A percentile compares a stretch with the other conserved stretches of the same genome.
Evolutionary conservation across 2,797 vertebrate genomes (phyloP).

Genomic region (Glyptemys insculpta): DNA sequence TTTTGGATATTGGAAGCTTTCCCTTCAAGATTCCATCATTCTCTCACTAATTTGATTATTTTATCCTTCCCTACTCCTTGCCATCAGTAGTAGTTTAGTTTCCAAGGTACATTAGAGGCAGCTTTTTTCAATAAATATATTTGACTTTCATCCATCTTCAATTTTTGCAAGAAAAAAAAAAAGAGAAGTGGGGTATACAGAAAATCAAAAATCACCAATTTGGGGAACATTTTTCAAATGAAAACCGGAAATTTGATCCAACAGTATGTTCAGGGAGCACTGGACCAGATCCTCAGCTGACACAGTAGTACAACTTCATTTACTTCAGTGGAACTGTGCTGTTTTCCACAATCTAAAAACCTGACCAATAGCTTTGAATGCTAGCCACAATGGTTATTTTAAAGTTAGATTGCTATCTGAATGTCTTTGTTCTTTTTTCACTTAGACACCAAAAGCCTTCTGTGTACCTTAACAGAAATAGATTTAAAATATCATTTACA

Average conservation of each 20-base stretch:
- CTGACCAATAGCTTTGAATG: background rate
- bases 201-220: slow-evolving; percentile 20
- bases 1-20: slow-evolving; percentile 51
- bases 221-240: slow-evolving; percentile 34
- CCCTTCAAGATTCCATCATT: slow-evolving; percentile 56
- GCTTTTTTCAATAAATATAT: slow-evolving; percentile 56
- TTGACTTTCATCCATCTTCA: slow-evolving; percentile 29
- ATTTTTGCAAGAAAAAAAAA: slow-evolving; percentile 16
- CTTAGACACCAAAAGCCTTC: background rate
- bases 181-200: slow-evolving; percentile 27
- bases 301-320: slow-evolving; percentile 21
- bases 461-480: slow-evolving; percentile 27
- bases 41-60: slow-evolving; percentile 30
- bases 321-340: slow-evolving; percentile 1
- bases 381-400: background rate
- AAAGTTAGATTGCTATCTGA: background rate
- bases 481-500: slow-evolving; percentile 16
- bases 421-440: background rate
- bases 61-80: slow-evolving; percentile 16
- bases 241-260: slow-evolving; percentile 46
- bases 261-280: slow-evolving; percentile 30
- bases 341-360: background rate
- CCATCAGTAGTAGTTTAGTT: slow-evolving; percentile 5
- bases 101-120: slow-evolving; percentile 60
- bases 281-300: background rate